Evolutionary conservation across 2,113 vertebrate species (phyloP).

Genomic region (Podarcis cretensis): DNA sequence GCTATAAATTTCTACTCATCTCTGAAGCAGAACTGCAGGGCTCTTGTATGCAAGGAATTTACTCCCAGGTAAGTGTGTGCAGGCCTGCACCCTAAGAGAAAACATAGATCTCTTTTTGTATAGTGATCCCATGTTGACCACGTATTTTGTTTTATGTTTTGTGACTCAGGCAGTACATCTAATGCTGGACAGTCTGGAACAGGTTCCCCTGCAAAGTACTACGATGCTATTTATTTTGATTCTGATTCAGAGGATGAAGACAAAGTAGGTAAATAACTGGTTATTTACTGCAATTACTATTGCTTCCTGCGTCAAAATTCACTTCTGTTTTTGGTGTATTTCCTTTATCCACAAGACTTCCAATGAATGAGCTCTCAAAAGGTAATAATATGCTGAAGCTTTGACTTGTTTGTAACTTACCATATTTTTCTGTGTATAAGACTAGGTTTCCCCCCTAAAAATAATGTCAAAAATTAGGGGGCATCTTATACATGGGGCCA

Average conservation of each 20-base stretch:
- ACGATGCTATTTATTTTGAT: slow-evolving; percentile 94
- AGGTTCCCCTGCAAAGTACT: slow-evolving; percentile 69
- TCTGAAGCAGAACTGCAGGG: background rate
- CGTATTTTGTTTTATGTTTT: slow-evolving; percentile 36
- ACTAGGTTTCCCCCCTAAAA: too few relatives aligned
- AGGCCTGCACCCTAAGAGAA: background rate
- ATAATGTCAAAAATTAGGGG: too few relatives aligned
- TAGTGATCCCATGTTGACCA: background rate
- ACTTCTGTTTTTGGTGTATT: background rate
- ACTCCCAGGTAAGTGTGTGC: background rate
- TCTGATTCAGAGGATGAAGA: slow-evolving; percentile 91
- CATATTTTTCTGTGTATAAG: too few relatives aligned
- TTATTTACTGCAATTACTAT: background rate
- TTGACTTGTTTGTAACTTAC: too few relatives aligned
- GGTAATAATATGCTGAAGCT: background rate
- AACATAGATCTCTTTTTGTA: background rate
- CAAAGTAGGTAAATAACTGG: slow-evolving; percentile 68
- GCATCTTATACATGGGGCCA: too few relatives aligned
- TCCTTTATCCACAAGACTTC: background rate
- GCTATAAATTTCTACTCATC: background rate
- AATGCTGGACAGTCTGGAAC: slow-evolving; percentile 51
- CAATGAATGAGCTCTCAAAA: background rate
- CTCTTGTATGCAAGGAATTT: background rate
- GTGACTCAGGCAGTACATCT: slow-evolving; percentile 69
- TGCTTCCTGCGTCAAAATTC: background rate